Percentiles rank a stretch among this genome's conserved stretches.
These are phyloP conservation scores for Limnephilus rhombicus DNA, from an alignment of 2,888 invertebrate genomes.

Conservation along the genomic window DNA sequence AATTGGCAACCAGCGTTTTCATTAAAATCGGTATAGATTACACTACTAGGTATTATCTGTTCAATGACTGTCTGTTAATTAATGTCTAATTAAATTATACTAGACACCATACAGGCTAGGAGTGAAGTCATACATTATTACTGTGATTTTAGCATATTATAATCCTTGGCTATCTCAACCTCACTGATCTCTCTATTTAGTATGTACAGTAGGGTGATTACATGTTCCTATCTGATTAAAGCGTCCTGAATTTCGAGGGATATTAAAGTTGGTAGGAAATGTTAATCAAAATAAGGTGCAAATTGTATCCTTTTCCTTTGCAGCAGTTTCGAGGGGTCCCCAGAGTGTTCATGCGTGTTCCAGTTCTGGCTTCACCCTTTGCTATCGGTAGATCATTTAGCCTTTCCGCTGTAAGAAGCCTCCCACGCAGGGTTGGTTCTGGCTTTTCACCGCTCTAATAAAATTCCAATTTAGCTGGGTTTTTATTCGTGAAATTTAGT, in stretches of 20 bases:
- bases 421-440: background rate
- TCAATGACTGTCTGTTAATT: too few relatives aligned
- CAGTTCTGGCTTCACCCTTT: background rate
- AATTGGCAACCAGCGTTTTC: too few relatives aligned
- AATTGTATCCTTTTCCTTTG: background rate
- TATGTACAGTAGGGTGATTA: background rate
- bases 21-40: too few relatives aligned
- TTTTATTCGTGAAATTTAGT: too few relatives aligned
- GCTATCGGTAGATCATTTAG: constrained; percentile 18
- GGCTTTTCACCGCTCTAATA: background rate
- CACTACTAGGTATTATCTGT: too few relatives aligned
- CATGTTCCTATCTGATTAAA: background rate
- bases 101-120: too few relatives aligned
- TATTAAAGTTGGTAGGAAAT: background rate
- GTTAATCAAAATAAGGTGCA: background rate
- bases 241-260: background rate
- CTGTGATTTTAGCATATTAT: too few relatives aligned
- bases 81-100: too few relatives aligned
- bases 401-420: background rate
- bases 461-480: too few relatives aligned
- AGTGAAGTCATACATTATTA: too few relatives aligned
- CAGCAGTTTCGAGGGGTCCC: background rate
- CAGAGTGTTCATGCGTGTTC: background rate
- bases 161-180: background rate
- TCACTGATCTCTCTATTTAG: background rate